phyloP scores from a whole-genome alignment of 2,888 invertebrate genomes.

The Bugulina stolonifera region DNA sequence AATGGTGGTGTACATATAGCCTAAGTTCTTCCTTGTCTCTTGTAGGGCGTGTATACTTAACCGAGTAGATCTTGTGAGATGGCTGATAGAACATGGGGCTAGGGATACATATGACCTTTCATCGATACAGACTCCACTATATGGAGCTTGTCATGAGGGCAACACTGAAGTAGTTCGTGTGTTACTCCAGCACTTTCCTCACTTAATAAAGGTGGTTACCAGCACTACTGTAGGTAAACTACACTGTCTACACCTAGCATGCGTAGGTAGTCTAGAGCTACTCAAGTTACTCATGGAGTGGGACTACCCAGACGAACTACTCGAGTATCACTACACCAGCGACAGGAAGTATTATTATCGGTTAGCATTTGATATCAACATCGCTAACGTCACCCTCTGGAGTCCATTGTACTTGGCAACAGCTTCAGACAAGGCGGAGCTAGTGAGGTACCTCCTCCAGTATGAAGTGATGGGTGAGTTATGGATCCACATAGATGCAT shows the following conservation, averaged over 20 bases:
- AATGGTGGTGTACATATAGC: neutral
- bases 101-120: constrained; percentile 84
- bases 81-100: constrained; percentile 73
- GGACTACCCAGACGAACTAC: constrained; percentile 69
- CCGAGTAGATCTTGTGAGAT: constrained; percentile 68
- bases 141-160: constrained; percentile 82
- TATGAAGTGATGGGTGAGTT: constrained; percentile 4
- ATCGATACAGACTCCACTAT: constrained; percentile 85
- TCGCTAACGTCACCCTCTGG: neutral
- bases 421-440: constrained; percentile 10
- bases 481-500: no score
- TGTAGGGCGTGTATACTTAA: constrained; percentile 80
- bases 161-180: constrained; percentile 70
- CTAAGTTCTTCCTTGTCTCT: constrained; percentile 26
- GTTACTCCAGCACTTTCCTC: constrained; percentile 73
- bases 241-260: constrained; percentile 85
- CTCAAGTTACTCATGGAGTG: constrained; percentile 71
- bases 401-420: constrained; percentile 27
- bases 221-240: constrained; percentile 74
- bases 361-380: constrained; percentile 25
- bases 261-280: constrained; percentile 74
- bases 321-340: constrained; percentile 47
- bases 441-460: constrained; percentile 8
- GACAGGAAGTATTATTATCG: constrained; percentile 9
- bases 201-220: constrained; percentile 75